A percentile compares a stretch with the other conserved stretches of the same genome.
phyloP scores from a whole-genome alignment of 2,888 invertebrate genomes.

The Heliconius charithonia region DNA sequence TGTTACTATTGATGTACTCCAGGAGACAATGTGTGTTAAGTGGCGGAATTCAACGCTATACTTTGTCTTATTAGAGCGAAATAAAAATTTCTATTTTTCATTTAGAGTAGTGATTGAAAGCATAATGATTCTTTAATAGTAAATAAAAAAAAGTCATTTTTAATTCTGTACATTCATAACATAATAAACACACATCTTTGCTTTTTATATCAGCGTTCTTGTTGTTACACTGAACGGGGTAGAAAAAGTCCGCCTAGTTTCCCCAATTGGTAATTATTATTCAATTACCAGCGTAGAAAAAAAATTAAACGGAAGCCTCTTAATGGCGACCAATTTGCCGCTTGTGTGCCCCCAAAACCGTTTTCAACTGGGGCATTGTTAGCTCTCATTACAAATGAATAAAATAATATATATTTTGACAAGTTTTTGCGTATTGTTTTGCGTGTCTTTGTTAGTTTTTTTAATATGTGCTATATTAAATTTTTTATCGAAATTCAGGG shows the following conservation, averaged over 20 bases:
- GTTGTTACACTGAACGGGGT: conserved; percentile 8
- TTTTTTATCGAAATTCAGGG: neutral
- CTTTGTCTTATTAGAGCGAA: no score
- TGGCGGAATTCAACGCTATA: no score
- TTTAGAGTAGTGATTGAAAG: no score
- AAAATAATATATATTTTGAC: conserved; percentile 43
- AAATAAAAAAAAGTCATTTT: neutral
- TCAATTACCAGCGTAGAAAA: conserved; percentile 71
- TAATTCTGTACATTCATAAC: neutral
- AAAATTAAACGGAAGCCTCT: conserved; percentile 67
- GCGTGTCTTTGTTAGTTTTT: neutral
- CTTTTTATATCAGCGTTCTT: neutral
- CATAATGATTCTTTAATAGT: no score
- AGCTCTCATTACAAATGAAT: conserved; percentile 49
- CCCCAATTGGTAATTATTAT: conserved; percentile 71
- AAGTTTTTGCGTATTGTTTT: neutral
- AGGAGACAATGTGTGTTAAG: no score
- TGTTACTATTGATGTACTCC: no score
- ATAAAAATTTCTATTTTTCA: no score
- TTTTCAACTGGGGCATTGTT: conserved; percentile 52
- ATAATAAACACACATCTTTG: neutral
- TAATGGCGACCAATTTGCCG: conserved; percentile 59
- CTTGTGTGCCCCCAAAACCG: conserved; percentile 50
- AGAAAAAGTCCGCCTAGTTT: conserved; percentile 26
- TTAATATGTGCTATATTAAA: neutral